Conservation (phyloP, 1,140 invertebrate species). For the Rhopalosiphum padi region DNA sequence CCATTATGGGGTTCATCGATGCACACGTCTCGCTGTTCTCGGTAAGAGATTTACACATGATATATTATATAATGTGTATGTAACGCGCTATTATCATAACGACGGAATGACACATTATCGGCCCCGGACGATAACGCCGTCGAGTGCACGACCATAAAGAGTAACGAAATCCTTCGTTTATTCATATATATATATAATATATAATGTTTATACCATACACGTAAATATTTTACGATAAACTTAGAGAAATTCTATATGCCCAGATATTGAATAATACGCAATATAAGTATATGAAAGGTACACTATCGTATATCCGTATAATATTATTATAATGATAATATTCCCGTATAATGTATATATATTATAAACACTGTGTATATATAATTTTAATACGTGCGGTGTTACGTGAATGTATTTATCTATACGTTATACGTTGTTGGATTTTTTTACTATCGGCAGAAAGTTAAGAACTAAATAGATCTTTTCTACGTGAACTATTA, state of each 20-base stretch:
- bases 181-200: not conserved
- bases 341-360: not conserved
- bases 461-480: not conserved
- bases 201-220: not conserved
- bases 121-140: not conserved
- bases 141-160: slow-evolving; percentile 31
- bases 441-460: not conserved
- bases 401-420: not conserved
- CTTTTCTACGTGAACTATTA: not conserved
- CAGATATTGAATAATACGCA: not conserved
- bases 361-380: not conserved
- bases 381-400: not conserved
- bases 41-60: not conserved
- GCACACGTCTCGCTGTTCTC: not conserved
- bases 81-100: not conserved
- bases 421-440: not conserved
- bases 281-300: not conserved
- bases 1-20: not conserved
- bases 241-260: not conserved
- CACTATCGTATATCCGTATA: not conserved
- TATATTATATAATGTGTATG: not conserved
- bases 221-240: not conserved
- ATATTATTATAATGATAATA: not conserved
- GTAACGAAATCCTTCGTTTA: not conserved
- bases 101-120: slow-evolving; percentile 11